phyloP scores from a whole-genome alignment of 2,888 invertebrate species.

The Erpobdella octoculata region DNA sequence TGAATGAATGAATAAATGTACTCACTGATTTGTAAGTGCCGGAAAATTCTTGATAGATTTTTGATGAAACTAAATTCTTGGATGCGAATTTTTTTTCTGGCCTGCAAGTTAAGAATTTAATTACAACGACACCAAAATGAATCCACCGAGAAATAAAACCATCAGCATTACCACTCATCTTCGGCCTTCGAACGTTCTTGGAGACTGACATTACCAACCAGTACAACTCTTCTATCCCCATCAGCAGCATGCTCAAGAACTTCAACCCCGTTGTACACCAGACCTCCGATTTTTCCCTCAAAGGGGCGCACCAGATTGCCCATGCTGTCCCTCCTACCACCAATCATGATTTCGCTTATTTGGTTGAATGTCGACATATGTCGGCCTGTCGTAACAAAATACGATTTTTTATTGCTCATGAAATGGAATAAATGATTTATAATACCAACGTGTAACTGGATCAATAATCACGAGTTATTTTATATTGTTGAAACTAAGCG shows the following conservation, averaged over 20 bases:
- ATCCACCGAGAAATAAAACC: not conserved
- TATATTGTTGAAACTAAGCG: no score
- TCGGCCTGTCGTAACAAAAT: no score
- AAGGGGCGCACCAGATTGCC: slow-evolving; percentile 65
- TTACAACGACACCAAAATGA: not conserved
- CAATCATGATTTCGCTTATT: slow-evolving; percentile 78
- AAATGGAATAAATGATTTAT: no score
- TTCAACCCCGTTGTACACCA: slow-evolving; percentile 16
- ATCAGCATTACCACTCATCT: not conserved
- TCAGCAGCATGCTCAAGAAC: not conserved
- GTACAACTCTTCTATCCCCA: not conserved
- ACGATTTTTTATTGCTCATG: no score
- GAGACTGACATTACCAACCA: not conserved
- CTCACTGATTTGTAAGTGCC: not conserved
- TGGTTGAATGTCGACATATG: slow-evolving; percentile 82
- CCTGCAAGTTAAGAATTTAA: not conserved
- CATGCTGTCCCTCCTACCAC: slow-evolving; percentile 60
- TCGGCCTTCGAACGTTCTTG: not conserved
- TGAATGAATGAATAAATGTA: not conserved
- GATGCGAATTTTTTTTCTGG: not conserved
- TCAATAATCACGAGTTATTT: no score
- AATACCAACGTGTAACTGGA: no score
- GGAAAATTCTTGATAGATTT: not conserved
- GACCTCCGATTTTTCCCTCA: slow-evolving; percentile 70
- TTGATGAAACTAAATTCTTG: not conserved